Evolutionary conservation across 1,140 invertebrate species (phyloP), one percentile per base, ranked within the genome.

Genomic region (Maconellicoccus hirsutus): DNA sequence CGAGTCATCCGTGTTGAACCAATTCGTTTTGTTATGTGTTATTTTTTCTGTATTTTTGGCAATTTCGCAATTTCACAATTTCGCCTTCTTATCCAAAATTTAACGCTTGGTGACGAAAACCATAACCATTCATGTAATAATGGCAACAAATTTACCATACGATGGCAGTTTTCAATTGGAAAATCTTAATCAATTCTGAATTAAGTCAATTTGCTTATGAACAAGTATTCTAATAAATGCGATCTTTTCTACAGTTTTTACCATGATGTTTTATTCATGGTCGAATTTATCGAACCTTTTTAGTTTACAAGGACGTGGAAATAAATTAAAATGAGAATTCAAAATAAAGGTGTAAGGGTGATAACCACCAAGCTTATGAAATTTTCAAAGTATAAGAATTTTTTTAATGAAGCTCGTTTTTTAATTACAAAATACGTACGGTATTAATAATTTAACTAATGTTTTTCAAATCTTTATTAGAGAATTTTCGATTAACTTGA

Each of bases 211-310:
- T 52, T 16, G 42, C n/a, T 19, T 33, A 52, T 52, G 6, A 16
- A 52, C 2, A 19, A 52, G n/a, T 19, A 52, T 52, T 6, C 42
- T 16, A 52, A 52, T 52, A 14, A 52, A 2, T 16, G 6, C 42
- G n/a, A 52, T 16, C n/a, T 16, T 19, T 19, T 19, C n/a, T 52
- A 52, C 6, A 52, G 16, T 52, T 52, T 52, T 52, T 52, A 52
- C n/a, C 6, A 14, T 52, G 3, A 52, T 52, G 42, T 52, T 52
- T 52, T 52, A 52, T 52, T 52, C 42, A 52, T 52, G 42, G 42
- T 52, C 42, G 42, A 52, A 52, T 52, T 52, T 52, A 52, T 52
- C n/a, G n/a, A 52, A 52, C 16, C 42, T 52, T 52, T 52, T 52
- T 52, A 52, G 6, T 52, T 52, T 52, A 16, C n/a, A 4, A 52